Conservation (phyloP, 2,888 invertebrate species). For the Macrosoma leucophasiata region DNA sequence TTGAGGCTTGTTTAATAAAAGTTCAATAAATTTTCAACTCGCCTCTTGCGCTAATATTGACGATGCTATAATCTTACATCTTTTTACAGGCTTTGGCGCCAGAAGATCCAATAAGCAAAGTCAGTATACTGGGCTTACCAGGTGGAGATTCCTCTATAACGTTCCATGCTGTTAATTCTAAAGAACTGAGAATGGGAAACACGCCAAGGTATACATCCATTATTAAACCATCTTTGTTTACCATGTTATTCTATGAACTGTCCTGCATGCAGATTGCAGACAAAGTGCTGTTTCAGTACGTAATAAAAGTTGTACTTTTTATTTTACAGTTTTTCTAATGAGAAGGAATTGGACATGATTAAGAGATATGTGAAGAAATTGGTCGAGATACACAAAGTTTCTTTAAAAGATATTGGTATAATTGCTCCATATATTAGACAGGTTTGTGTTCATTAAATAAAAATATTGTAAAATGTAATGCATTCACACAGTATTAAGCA, state of each 20-base stretch:
- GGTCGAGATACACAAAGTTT: slow-evolving; percentile 73
- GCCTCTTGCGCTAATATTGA: too few relatives aligned
- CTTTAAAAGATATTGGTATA: slow-evolving; percentile 85
- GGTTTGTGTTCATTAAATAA: too few relatives aligned
- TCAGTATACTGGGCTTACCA: slow-evolving; percentile 34
- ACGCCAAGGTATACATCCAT: slow-evolving; percentile 46
- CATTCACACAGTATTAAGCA: too few relatives aligned
- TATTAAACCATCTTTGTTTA: not conserved
- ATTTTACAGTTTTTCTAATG: slow-evolving; percentile 78
- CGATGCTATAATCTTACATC: too few relatives aligned
- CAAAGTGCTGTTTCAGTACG: too few relatives aligned
- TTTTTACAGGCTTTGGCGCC: slow-evolving; percentile 35
- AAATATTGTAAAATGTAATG: too few relatives aligned
- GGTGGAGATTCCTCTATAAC: slow-evolving; percentile 42
- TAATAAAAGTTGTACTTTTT: too few relatives aligned
- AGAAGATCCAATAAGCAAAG: slow-evolving; percentile 36
- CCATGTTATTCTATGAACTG: not conserved
- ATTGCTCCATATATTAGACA: slow-evolving; percentile 95
- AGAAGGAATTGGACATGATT: slow-evolving; percentile 80
- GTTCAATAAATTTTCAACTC: too few relatives aligned
- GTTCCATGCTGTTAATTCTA: slow-evolving; percentile 52
- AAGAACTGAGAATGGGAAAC: slow-evolving; percentile 49
- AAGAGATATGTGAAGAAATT: slow-evolving; percentile 72
- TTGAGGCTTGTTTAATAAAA: too few relatives aligned
- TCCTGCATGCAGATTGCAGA: too few relatives aligned